Evolutionary conservation across 2,797 vertebrate genomes (phyloP), one percentile per base, ranked within the genome.

Genomic region (Acanthurus lineatus): DNA sequence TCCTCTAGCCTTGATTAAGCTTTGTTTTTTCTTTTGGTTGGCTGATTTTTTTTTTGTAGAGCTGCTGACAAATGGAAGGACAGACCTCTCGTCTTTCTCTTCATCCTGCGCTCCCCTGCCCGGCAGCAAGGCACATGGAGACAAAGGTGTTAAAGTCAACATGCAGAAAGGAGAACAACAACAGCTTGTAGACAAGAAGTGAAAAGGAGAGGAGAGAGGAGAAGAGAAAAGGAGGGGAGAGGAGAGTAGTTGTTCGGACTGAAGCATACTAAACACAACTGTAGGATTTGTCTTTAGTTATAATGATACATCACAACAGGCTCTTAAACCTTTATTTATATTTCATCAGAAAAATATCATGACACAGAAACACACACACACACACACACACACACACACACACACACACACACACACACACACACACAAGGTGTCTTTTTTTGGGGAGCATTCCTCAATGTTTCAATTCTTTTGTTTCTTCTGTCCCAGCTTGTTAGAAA

Each of bases 1-100:
- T 66, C 10, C 20, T 35, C 20, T 62, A 3, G 9, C 6, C 58
- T 69, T 10, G 12, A 25, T 56, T 65, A 11, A 66, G 60, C 15
- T 59, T 9, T 47, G 9, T 1, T 32, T 47, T 22, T n/a, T 52
- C 47, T 82, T 73, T 60, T 52, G 81, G 4, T 47, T 60, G 19
- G 20, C 22, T 53, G 20, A 53, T 28, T 58, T 14, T 51, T 19
- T 49, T 4, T 45, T 10, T 58, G 16, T 15, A 71, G 74, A 81
- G 76, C 85, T 88, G 91, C 22, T 80, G 88, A 93, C 87, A 92
- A 82, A 91, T 76, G 92, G 94, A 95, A 94, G 92, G 94, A 97
- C 97, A 98, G 96, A 99, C 98, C 98, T 99, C 96, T 97, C 92
- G 79, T 97, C 95, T 95, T 97, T 96, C 95, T 97, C 96, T 95